A percentile compares a stretch with the other conserved stretches of the same genome.
These are phyloP conservation scores for Ectemnius lituratus DNA, from an alignment of 2,888 invertebrate species.

Conservation along the genomic window DNA sequence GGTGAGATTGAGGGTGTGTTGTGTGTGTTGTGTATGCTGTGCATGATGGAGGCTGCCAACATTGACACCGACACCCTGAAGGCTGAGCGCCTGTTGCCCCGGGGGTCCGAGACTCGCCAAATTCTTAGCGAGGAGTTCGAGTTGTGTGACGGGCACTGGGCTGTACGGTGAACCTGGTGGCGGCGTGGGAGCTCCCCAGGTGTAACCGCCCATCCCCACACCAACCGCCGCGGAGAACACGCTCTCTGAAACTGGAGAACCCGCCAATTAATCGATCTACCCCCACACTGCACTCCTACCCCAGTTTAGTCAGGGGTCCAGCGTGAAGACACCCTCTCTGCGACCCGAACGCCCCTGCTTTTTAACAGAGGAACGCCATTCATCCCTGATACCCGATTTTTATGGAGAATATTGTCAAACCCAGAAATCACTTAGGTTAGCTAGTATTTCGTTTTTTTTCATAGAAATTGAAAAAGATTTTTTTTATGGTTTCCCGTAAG, in stretches of 20 bases:
- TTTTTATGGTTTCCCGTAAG: no score
- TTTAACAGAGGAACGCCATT: no score
- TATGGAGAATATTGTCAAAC: no score
- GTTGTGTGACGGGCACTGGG: slow-evolving; percentile 83
- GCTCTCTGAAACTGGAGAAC: slow-evolving; percentile 82
- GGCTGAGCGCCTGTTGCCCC: slow-evolving; percentile 71
- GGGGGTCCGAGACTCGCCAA: slow-evolving; percentile 72
- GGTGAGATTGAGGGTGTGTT: slow-evolving; percentile 70
- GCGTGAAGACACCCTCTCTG: background rate
- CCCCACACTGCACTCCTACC: slow-evolving; percentile 1
- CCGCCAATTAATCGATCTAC: slow-evolving; percentile 56
- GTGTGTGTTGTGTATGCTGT: slow-evolving; percentile 67
- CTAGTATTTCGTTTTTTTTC: no score
- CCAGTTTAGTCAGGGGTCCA: background rate
- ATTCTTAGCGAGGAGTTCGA: slow-evolving; percentile 81
- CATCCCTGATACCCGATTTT: no score
- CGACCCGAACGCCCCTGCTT: background rate
- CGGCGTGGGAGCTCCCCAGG: slow-evolving; percentile 84
- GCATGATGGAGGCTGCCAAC: slow-evolving; percentile 74
- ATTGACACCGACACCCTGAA: slow-evolving; percentile 74
- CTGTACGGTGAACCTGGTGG: slow-evolving; percentile 83
- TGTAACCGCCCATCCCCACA: slow-evolving; percentile 79
- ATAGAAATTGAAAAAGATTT: no score
- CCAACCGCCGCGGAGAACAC: slow-evolving; percentile 82
- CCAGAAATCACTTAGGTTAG: no score